Conservation (phyloP, 2,113 vertebrate species). For the Mohoua ochrocephala region DNA sequence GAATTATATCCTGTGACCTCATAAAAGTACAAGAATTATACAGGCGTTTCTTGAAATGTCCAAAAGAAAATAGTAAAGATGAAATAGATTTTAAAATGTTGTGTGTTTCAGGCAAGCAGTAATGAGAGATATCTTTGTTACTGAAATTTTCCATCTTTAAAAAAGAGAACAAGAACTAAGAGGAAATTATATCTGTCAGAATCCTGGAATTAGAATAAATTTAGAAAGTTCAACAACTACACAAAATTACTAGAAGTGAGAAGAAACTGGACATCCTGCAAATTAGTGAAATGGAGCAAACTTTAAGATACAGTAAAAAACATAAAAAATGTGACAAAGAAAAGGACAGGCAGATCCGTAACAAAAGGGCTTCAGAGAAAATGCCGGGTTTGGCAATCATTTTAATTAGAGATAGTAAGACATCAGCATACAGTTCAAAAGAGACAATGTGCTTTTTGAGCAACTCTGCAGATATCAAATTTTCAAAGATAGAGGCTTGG, state of each 20-base stretch:
- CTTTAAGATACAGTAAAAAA: not conserved
- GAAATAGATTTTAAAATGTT: not conserved
- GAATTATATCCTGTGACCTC: not conserved
- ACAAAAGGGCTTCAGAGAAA: not conserved
- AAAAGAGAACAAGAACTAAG: not conserved
- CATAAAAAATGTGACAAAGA: not conserved
- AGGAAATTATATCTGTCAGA: not conserved
- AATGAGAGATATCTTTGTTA: not conserved
- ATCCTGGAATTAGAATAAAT: not conserved
- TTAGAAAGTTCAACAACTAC: not conserved
- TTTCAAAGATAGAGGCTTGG: not conserved
- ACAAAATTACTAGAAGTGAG: not conserved
- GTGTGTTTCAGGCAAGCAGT: not conserved
- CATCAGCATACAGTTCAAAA: not conserved
- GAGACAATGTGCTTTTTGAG: not conserved
- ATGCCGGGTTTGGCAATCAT: not conserved
- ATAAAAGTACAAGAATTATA: not conserved
- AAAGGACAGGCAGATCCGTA: not conserved
- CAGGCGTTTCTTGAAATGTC: not conserved
- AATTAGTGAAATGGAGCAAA: not conserved
- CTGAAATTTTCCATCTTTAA: not conserved
- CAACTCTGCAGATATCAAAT: not conserved
- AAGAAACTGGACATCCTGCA: not conserved
- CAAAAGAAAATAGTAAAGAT: not conserved
- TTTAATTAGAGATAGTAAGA: not conserved